phyloP scores from a whole-genome alignment of 1,140 invertebrate genomes.

The Leptopilina clavipes region DNA sequence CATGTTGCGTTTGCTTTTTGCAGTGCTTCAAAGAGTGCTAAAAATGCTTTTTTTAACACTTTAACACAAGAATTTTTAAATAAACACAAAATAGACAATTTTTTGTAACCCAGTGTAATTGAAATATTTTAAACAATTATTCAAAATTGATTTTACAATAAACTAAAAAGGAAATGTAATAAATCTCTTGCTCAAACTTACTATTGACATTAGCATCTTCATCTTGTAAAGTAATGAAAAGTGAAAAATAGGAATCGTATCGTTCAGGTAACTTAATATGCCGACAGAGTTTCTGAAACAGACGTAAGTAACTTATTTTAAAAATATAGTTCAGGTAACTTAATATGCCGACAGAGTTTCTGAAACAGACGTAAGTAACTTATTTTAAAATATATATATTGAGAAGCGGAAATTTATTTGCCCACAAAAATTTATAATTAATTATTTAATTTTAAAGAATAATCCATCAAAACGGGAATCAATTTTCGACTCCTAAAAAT shows the following conservation, averaged over 20 bases:
- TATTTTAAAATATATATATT: neutral
- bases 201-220: slow-evolving; percentile 81
- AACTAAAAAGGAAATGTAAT: slow-evolving; percentile 8
- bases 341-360: slow-evolving; percentile 85
- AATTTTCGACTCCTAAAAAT: too few species aligned
- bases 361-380: slow-evolving; percentile 69
- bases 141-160: too few species aligned
- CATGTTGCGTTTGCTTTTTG: too few species aligned
- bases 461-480: too few species aligned
- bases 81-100: too few species aligned
- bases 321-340: slow-evolving; percentile 82
- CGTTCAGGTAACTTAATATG: slow-evolving; percentile 85
- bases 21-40: too few species aligned
- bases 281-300: slow-evolving; percentile 82
- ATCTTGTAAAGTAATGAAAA: slow-evolving; percentile 89
- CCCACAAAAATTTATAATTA: too few species aligned
- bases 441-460: too few species aligned
- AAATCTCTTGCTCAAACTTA: slow-evolving; percentile 61
- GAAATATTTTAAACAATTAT: slow-evolving; percentile 32
- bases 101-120: too few species aligned
- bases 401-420: neutral
- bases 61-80: too few species aligned
- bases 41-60: too few species aligned
- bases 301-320: slow-evolving; percentile 44
- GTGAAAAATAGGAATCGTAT: slow-evolving; percentile 89